A percentile compares a stretch with the other conserved stretches of the same genome.
phyloP scores from a whole-genome alignment of 2,888 invertebrate species.

The Oscheius sp. region DNA sequence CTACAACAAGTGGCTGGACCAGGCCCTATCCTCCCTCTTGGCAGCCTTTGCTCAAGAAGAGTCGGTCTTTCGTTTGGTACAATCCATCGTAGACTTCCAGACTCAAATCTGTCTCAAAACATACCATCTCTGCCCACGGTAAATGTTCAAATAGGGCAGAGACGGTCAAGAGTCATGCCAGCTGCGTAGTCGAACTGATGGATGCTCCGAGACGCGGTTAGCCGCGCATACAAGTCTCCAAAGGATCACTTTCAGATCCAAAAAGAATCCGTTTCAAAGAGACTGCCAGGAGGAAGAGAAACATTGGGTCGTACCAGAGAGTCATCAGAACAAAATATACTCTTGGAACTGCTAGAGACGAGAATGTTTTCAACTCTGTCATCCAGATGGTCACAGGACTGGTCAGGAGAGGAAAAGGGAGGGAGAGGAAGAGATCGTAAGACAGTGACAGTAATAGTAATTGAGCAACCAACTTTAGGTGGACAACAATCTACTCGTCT shows the following conservation, averaged over 20 bases:
- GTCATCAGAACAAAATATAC: neutral
- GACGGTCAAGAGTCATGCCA: conserved; percentile 42
- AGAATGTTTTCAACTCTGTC: neutral
- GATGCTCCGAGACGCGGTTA: neutral
- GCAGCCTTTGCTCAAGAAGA: conserved; percentile 48
- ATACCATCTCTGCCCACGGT: conserved; percentile 32
- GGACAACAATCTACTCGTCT: too few species aligned
- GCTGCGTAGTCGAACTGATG: conserved; percentile 44
- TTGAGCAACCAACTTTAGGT: too few species aligned
- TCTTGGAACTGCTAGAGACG: neutral
- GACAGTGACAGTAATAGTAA: neutral
- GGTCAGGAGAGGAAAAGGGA: neutral
- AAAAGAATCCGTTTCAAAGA: neutral
- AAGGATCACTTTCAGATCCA: too few species aligned
- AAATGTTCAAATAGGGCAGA: conserved; percentile 41
- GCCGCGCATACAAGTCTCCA: too few species aligned
- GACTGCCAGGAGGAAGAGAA: neutral
- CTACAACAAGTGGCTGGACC: conserved; percentile 47
- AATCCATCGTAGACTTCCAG: neutral
- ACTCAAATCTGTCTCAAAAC: neutral
- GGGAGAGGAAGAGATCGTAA: neutral
- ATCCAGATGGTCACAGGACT: neutral
- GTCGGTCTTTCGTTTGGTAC: conserved; percentile 19
- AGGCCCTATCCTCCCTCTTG: conserved; percentile 48
- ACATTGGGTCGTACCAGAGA: neutral